These are phyloP conservation scores for Pecten maximus DNA, from an alignment of 2,888 invertebrate genomes.

Conservation along the genomic window DNA sequence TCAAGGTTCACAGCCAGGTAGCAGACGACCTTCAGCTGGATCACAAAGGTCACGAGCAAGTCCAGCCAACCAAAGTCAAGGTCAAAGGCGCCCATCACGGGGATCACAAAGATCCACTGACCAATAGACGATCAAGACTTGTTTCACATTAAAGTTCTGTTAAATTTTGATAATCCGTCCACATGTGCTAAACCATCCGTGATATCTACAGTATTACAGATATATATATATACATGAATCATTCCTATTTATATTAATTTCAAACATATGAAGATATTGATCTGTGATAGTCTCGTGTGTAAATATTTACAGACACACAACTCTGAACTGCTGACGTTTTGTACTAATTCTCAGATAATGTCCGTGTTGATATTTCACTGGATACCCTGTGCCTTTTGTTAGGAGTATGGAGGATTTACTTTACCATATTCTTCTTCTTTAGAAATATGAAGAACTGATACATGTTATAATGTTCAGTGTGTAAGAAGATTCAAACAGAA, in stretches of 20 bases:
- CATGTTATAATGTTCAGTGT: not conserved
- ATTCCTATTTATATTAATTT: not conserved
- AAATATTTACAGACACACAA: not conserved
- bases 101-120: slow-evolving; percentile 19
- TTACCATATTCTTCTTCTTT: not conserved
- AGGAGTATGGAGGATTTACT: not conserved
- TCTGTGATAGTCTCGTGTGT: not conserved
- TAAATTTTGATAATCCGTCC: not conserved
- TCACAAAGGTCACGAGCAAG: slow-evolving; percentile 40
- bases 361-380: not conserved
- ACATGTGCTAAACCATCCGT: slow-evolving; percentile 9
- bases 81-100: not conserved
- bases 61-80: not conserved
- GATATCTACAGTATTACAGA: not conserved
- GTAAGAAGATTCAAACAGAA: not conserved
- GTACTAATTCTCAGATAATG: not conserved
- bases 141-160: not conserved
- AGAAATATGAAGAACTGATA: not conserved
- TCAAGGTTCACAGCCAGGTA: not conserved
- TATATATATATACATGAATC: not conserved
- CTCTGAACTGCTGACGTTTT: not conserved
- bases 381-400: not conserved
- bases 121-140: not conserved
- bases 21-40: slow-evolving; percentile 39
- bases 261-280: too few species aligned